A percentile compares a stretch with the other conserved stretches of the same genome.
phyloP scores from a whole-genome alignment of 2,888 invertebrate genomes.

The Himalopsyche japonica region DNA sequence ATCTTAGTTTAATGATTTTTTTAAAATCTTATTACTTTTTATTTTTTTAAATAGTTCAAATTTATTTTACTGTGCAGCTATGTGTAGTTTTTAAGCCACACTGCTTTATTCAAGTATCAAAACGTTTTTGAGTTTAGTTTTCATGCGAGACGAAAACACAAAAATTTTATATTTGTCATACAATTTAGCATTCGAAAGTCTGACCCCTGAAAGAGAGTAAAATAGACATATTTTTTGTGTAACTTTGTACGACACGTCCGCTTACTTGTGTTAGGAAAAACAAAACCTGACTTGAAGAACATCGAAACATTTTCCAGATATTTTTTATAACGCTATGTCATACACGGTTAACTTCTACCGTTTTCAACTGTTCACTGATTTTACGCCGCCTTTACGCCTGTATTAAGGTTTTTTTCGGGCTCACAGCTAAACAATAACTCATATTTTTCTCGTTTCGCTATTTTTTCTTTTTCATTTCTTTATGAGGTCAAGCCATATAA shows the following conservation, averaged over 20 bases:
- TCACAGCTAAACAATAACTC: not conserved
- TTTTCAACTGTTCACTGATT: not conserved
- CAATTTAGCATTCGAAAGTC: too few relatives aligned
- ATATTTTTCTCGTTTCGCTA: not conserved
- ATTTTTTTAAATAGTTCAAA: too few relatives aligned
- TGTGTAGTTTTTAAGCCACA: too few relatives aligned
- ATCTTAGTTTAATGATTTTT: too few relatives aligned
- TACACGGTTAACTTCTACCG: not conserved
- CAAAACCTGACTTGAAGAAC: not conserved
- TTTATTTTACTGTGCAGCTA: too few relatives aligned
- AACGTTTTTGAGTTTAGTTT: too few relatives aligned
- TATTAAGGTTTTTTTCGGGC: not conserved
- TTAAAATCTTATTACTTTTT: too few relatives aligned
- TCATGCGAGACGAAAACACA: too few relatives aligned
- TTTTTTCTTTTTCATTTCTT: not conserved
- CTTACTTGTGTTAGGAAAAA: not conserved
- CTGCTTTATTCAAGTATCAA: too few relatives aligned
- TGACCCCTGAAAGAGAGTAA: too few relatives aligned
- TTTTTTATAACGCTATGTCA: not conserved
- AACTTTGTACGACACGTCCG: not conserved
- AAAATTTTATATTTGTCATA: too few relatives aligned
- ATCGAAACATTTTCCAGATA: not conserved
- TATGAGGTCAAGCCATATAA: not conserved
- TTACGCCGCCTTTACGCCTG: not conserved
- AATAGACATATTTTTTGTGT: not conserved